Percentiles rank a stretch among this genome's conserved stretches.
Conservation (phyloP, 2,888 invertebrate genomes). For the Abscondita cerata region DNA sequence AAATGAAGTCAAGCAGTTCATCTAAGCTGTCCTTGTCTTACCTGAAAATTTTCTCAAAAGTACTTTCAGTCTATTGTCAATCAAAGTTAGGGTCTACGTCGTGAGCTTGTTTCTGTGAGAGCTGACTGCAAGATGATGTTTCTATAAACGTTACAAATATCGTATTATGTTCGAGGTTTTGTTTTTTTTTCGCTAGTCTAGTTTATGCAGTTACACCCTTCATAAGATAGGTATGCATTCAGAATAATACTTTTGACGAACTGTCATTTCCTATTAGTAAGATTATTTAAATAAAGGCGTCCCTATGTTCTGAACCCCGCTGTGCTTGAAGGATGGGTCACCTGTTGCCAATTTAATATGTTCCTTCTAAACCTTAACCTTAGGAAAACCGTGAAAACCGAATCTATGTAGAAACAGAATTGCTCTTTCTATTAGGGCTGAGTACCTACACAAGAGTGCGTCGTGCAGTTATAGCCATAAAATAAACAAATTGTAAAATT, state of each 20-base stretch:
- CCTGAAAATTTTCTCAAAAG: too few species aligned
- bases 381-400: too few species aligned
- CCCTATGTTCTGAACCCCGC: too few species aligned
- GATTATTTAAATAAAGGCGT: constrained; percentile 24
- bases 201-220: constrained; percentile 25
- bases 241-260: constrained; percentile 39
- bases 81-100: constrained; percentile 30
- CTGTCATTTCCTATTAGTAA: constrained; percentile 45
- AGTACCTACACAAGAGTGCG: too few species aligned
- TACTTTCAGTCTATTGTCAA: constrained; percentile 19
- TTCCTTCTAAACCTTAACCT: too few species aligned
- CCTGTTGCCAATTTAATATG: too few species aligned
- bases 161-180: constrained; percentile 39
- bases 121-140: constrained; percentile 42
- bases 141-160: constrained; percentile 52
- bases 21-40: too few species aligned
- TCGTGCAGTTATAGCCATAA: too few species aligned
- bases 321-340: too few species aligned
- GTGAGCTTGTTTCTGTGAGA: constrained; percentile 42
- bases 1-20: not conserved
- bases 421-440: too few species aligned
- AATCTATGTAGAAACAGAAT: too few species aligned
- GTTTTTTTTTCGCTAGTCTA: constrained; percentile 37
- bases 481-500: too few species aligned
- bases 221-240: constrained; percentile 31